These are phyloP conservation scores for Dasyurus viverrinus DNA, from an alignment of 2,113 vertebrate species.

Conservation along the genomic window DNA sequence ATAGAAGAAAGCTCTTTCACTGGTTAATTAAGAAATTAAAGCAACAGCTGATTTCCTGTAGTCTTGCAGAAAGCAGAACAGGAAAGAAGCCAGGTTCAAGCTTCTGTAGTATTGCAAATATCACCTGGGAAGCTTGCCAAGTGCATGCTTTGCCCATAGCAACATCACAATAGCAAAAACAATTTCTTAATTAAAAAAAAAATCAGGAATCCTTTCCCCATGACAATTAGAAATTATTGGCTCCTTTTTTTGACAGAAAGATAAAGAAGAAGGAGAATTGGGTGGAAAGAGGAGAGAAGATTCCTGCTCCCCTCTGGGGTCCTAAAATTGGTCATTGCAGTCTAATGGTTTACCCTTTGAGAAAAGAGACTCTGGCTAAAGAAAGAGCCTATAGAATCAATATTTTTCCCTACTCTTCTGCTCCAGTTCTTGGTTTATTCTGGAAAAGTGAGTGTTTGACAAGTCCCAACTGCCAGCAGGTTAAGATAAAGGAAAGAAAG, in stretches of 20 bases:
- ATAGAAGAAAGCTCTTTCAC: background rate
- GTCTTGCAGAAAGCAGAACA: background rate
- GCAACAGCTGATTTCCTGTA: background rate
- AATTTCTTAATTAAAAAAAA: background rate
- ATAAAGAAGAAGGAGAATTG: background rate
- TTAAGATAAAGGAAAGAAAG: slow-evolving; percentile 65
- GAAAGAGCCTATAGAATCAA: slow-evolving; percentile 9
- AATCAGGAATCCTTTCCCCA: background rate
- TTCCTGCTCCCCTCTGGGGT: background rate
- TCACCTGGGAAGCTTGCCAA: background rate
- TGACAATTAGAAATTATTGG: background rate
- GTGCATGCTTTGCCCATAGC: background rate
- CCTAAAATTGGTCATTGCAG: background rate
- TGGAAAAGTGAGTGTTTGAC: slow-evolving; percentile 66
- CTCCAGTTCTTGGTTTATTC: slow-evolving; percentile 48
- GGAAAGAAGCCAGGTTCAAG: background rate
- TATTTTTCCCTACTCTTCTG: slow-evolving; percentile 31
- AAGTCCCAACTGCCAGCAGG: slow-evolving; percentile 56
- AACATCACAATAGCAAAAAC: slow-evolving; percentile 3
- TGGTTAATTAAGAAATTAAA: background rate
- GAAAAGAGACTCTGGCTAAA: background rate
- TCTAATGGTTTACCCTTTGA: rapidly evolving
- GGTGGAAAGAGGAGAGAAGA: background rate
- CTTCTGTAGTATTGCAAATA: background rate
- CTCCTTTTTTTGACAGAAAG: background rate